These are phyloP conservation scores for Dolichotis patagonum DNA, from an alignment of 2,113 vertebrate species.

Conservation along the genomic window DNA sequence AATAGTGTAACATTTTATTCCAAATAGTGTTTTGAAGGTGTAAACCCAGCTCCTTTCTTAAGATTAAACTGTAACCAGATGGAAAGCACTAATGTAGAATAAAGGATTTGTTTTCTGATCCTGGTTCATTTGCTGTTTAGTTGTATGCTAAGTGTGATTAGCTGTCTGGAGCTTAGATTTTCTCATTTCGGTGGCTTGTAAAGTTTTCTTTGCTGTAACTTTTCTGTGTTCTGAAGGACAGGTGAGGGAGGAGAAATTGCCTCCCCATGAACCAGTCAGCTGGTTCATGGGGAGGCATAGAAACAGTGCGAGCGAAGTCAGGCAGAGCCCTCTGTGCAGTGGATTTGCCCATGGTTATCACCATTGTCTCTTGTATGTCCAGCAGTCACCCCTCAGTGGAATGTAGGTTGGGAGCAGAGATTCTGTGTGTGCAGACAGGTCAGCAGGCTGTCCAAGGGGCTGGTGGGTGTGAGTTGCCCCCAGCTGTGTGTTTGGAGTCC, in stretches of 20 bases:
- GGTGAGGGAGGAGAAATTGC: neutral
- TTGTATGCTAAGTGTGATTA: neutral
- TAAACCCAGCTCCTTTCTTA: neutral
- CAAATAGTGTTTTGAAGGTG: neutral
- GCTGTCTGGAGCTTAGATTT: neutral
- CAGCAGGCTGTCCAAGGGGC: neutral
- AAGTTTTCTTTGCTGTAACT: neutral
- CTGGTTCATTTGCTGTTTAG: neutral
- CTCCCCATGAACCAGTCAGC: too few species aligned
- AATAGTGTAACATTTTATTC: neutral
- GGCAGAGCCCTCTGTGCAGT: neutral
- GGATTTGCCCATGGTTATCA: neutral
- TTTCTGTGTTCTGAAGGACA: neutral
- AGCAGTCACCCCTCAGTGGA: neutral
- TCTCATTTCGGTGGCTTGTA: neutral
- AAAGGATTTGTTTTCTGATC: constrained; percentile 3
- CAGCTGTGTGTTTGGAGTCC: neutral
- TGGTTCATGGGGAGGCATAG: neutral
- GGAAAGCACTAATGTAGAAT: neutral
- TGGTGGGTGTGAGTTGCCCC: neutral
- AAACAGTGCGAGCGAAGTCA: neutral
- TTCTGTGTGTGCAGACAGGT: fast-evolving
- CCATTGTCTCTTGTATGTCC: too few species aligned
- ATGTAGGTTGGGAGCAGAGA: neutral
- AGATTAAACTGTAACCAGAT: neutral